Conservation (phyloP, 2,113 vertebrate species). For the Ovis canadensis region DNA sequence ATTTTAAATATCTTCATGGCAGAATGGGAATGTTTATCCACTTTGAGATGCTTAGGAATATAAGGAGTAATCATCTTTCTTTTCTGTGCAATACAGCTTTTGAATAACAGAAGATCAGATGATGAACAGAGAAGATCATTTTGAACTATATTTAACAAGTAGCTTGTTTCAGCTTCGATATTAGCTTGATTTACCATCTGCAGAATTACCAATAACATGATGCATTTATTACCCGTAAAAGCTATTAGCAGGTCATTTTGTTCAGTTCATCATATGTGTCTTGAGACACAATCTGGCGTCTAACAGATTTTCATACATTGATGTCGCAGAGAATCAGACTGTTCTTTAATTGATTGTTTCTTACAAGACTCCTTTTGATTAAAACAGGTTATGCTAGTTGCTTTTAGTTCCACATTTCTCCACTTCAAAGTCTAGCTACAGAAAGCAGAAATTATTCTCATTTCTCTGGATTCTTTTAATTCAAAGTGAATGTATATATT, state of each 20-base stretch:
- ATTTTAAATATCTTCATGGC: slow-evolving; percentile 77
- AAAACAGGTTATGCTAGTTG: slow-evolving; percentile 86
- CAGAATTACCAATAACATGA: slow-evolving; percentile 91
- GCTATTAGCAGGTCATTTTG: slow-evolving; percentile 92
- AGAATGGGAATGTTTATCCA: slow-evolving; percentile 76
- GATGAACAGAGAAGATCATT: slow-evolving; percentile 77
- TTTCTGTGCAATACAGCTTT: slow-evolving; percentile 76
- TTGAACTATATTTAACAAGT: slow-evolving; percentile 88
- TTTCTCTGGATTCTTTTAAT: slow-evolving; percentile 80
- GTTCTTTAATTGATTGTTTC: slow-evolving; percentile 92
- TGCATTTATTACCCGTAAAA: slow-evolving; percentile 92
- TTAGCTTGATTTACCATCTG: slow-evolving; percentile 91
- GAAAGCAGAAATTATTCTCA: slow-evolving; percentile 80
- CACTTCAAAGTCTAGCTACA: slow-evolving; percentile 77
- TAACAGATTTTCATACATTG: slow-evolving; percentile 91
- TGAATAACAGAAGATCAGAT: slow-evolving; percentile 78
- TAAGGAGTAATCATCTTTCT: slow-evolving; percentile 76
- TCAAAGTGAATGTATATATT: slow-evolving; percentile 76
- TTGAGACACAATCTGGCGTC: slow-evolving; percentile 92
- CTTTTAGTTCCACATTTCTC: slow-evolving; percentile 84
- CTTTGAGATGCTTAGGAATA: slow-evolving; percentile 79
- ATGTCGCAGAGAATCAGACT: slow-evolving; percentile 89
- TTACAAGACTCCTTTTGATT: slow-evolving; percentile 89
- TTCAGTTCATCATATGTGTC: slow-evolving; percentile 92
- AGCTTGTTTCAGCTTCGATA: slow-evolving; percentile 85